Evolutionary conservation across 2,797 vertebrate genomes (phyloP).

Genomic region (Lacerta viridis): DNA sequence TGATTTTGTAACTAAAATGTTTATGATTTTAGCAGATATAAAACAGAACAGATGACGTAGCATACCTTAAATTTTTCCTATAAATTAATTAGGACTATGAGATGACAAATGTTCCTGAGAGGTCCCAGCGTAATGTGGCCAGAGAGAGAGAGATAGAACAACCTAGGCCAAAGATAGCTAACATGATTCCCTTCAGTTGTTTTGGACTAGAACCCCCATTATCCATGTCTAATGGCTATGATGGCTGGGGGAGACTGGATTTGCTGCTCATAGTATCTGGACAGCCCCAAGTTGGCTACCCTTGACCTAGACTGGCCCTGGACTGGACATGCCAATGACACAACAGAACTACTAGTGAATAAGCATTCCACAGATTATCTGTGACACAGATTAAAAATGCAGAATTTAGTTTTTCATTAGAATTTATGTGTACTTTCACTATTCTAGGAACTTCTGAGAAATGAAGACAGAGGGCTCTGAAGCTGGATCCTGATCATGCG

Average conservation of each 20-base stretch:
- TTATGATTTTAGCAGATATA: not conserved
- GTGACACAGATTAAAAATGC: not conserved
- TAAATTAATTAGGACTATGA: no score
- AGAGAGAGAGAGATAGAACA: no score
- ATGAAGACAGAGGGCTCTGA: constrained; percentile 30
- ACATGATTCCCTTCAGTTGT: no score
- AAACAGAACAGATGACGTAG: no score
- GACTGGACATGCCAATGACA: not conserved
- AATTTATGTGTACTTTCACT: constrained; percentile 62
- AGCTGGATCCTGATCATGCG: constrained; percentile 45
- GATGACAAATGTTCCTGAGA: not conserved
- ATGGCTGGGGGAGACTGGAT: no score
- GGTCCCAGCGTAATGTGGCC: not conserved
- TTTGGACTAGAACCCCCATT: no score
- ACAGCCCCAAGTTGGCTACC: not conserved
- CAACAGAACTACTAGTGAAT: no score
- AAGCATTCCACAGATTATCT: no score
- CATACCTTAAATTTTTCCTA: no score
- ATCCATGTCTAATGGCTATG: no score
- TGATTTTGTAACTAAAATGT: not conserved
- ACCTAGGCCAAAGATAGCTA: no score
- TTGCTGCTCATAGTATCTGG: no score
- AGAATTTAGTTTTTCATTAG: not conserved
- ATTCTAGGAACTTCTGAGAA: constrained; percentile 48
- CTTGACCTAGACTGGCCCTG: not conserved